These are phyloP conservation scores for Lophochroa leadbeateri DNA, from an alignment of 2,113 vertebrate genomes.

Conservation along the genomic window DNA sequence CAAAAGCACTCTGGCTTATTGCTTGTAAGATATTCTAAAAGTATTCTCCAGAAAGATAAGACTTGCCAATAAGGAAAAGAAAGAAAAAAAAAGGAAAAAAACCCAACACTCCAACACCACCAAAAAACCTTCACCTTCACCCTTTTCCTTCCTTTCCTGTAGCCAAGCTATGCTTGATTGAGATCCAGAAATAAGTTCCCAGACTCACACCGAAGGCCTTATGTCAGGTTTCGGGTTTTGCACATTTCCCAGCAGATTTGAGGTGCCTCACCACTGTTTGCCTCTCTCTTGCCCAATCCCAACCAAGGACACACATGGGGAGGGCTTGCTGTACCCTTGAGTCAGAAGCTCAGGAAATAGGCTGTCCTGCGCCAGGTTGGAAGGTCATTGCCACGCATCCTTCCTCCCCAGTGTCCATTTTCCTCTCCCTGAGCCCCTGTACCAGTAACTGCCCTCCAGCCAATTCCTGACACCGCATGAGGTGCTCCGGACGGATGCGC, in stretches of 20 bases:
- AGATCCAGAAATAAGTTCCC: conserved; percentile 12
- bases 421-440: conserved; percentile 47
- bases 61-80: background rate
- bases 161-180: conserved; percentile 21
- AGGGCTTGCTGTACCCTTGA: conserved; percentile 52
- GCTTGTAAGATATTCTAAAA: background rate
- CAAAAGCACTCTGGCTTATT: background rate
- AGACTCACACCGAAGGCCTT: background rate
- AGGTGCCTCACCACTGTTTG: conserved; percentile 41
- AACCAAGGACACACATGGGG: conserved; percentile 30
- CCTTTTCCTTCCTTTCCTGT: conserved; percentile 37
- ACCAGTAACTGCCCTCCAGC: conserved; percentile 50
- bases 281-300: conserved; percentile 42
- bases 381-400: conserved; percentile 72
- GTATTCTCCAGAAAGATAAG: background rate
- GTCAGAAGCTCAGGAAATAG: conserved; percentile 55
- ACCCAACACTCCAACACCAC: background rate
- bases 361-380: conserved; percentile 40
- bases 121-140: conserved; percentile 5
- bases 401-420: conserved; percentile 63
- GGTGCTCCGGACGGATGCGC: background rate
- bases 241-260: background rate
- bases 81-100: background rate
- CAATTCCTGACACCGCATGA: conserved; percentile 23
- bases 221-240: conserved; percentile 25